Evolutionary conservation across 2,888 invertebrate genomes (phyloP), one percentile per base, ranked within the genome.

Genomic region (Rhabditoides inermis): DNA sequence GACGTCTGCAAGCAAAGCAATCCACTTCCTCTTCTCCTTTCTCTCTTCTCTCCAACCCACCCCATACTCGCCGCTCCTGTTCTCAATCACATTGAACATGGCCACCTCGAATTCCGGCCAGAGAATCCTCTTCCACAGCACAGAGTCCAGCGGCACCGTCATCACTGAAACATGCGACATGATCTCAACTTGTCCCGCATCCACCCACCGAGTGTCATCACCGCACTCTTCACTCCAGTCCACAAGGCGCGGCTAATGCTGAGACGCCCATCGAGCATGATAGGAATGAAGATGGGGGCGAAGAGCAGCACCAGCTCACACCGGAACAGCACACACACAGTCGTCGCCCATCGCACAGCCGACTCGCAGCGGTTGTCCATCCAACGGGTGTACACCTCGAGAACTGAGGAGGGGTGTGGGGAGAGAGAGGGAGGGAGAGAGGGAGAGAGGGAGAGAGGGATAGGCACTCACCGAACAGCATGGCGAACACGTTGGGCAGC

Each of bases 41-140:
- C 28, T 1, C 12, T 18, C 10, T 23, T 7, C 12, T 55, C 3
- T 27, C 28, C 39, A 49, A 55, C 61, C 47, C 88, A 92, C 91
- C 76, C 98, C 98, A 88, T 90, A 99, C 67, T 90, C 82, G 2
- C 88, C 85, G 79, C 95, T 95, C 77, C 88, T 88, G 78, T 99
- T 99, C 52, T 89, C 79, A 45, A 94, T 81, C 0, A 88, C 86
- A 78, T 99, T 99, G 80, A 87, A 99, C 85, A 87, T 92, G 62
- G 94, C 83, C 2, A 98, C 95, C 81, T 92, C 89, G 15, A 88
- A 91, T 81, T 98, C 98, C 0, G 98, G 95, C 95, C 98, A 98
- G 25, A 92, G 73, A 42, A 69, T 75, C 49, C 89, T 82, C 53
- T 83, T 83, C 98, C 98, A 98, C 78, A 95, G 90, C 69, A 88